These are phyloP conservation scores for Brachyalestes nurse DNA, from an alignment of 2,797 vertebrate species.

Conservation along the genomic window DNA sequence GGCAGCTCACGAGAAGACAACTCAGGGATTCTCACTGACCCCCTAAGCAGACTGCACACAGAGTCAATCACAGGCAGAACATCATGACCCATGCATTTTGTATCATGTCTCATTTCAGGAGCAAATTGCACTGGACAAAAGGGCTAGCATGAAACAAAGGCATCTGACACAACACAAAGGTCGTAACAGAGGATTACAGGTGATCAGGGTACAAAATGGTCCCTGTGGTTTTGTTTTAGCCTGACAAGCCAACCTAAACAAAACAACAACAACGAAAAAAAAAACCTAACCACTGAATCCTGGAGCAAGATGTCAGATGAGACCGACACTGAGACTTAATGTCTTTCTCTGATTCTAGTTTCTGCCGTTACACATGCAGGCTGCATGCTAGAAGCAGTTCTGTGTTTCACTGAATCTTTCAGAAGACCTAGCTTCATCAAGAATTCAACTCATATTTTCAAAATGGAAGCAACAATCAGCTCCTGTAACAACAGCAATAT, in stretches of 20 bases:
- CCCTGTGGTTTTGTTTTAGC: not conserved
- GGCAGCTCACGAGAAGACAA: conserved; percentile 22
- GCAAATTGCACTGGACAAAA: not conserved
- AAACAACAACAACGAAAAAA: too few species aligned
- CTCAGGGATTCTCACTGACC: conserved; percentile 27
- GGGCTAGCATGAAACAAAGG: not conserved
- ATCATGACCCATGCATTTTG: conserved; percentile 23
- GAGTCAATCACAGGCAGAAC: conserved; percentile 17
- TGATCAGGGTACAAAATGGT: conserved; percentile 1
- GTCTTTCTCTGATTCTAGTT: not conserved
- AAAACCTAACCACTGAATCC: not conserved
- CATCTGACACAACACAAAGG: not conserved
- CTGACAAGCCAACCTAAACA: not conserved
- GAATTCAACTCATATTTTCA: not conserved
- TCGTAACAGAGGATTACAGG: not conserved
- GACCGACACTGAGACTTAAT: not conserved
- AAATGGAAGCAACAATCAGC: not conserved
- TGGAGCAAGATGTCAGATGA: conserved; percentile 1
- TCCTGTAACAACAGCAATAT: too few species aligned
- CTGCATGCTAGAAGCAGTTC: not conserved
- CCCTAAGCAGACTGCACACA: conserved; percentile 1
- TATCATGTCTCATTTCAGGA: conserved; percentile 19
- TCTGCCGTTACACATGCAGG: not conserved
- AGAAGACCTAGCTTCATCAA: not conserved
- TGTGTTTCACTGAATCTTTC: not conserved